Percentiles rank a stretch among this genome's conserved stretches.
phyloP scores from a whole-genome alignment of 2,797 vertebrate genomes.

The Peromyscus nudipes region DNA sequence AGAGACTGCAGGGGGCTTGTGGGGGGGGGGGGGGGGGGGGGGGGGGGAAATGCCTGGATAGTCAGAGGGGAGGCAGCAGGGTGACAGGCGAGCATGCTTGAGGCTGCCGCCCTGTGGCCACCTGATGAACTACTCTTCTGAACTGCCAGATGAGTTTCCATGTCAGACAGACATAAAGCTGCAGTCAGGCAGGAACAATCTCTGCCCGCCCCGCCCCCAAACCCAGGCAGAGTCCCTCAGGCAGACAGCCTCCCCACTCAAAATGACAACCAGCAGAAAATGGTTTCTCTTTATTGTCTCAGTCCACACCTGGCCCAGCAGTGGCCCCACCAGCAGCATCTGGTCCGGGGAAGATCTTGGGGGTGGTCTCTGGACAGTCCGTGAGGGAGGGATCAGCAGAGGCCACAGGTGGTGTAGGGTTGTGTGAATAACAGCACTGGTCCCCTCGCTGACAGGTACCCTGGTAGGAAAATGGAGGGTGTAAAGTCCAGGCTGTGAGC shows the following conservation, averaged over 20 bases:
- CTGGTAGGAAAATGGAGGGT: slow-evolving; percentile 79
- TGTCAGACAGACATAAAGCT: neutral
- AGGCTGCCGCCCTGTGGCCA: slow-evolving; percentile 69
- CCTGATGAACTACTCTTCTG: neutral
- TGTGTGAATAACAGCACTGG: slow-evolving; percentile 92
- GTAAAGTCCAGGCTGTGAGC: neutral
- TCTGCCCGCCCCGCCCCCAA: neutral
- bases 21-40: no score
- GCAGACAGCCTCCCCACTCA: neutral
- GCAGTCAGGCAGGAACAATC: neutral
- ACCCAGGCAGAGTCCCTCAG: neutral
- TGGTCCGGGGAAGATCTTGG: neutral
- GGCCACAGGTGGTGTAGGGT: rapidly evolving
- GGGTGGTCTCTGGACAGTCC: neutral
- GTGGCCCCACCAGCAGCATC: neutral
- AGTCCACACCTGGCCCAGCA: slow-evolving; percentile 13
- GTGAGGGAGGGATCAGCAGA: neutral
- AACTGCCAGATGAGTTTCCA: neutral
- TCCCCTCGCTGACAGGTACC: slow-evolving; percentile 90
- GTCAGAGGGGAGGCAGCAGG: neutral
- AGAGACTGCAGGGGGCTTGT: neutral
- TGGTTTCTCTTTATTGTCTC: slow-evolving; percentile 76
- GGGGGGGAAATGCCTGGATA: neutral
- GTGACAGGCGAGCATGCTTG: neutral
- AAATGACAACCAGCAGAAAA: neutral